These are phyloP conservation scores for Myopa testacea DNA, from an alignment of 2,888 invertebrate genomes.

Conservation along the genomic window DNA sequence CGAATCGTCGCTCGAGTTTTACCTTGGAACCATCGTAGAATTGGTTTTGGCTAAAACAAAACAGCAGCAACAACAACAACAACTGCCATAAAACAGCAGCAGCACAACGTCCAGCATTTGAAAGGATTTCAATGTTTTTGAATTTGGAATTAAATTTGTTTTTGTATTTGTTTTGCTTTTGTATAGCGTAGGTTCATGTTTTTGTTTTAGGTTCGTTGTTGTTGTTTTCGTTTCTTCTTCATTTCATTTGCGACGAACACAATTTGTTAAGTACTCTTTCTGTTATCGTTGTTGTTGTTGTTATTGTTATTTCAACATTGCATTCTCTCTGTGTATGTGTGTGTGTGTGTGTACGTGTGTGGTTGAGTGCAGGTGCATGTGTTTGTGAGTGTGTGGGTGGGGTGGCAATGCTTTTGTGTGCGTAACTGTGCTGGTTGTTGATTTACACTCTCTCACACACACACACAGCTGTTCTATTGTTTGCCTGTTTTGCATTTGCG, in stretches of 20 bases:
- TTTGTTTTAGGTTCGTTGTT: slow-evolving; percentile 19
- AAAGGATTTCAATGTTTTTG: slow-evolving; percentile 39
- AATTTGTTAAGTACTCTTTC: background rate
- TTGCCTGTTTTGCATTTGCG: background rate
- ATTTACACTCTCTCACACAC: slow-evolving; percentile 5
- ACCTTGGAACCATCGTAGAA: background rate
- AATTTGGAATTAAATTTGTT: slow-evolving; percentile 35
- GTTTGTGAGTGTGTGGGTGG: slow-evolving; percentile 7
- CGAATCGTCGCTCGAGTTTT: background rate
- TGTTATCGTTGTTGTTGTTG: slow-evolving; percentile 6
- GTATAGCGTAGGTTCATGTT: background rate
- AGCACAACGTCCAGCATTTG: slow-evolving; percentile 11
- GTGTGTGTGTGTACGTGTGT: slow-evolving; percentile 9
- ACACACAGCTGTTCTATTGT: background rate
- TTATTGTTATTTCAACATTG: background rate
- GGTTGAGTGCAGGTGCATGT: slow-evolving; percentile 20
- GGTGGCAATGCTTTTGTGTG: background rate
- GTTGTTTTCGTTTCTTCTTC: slow-evolving; percentile 2
- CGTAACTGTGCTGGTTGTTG: background rate
- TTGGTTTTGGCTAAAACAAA: background rate
- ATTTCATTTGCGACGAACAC: background rate
- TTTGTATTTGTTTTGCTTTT: slow-evolving; percentile 21
- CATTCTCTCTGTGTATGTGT: background rate
- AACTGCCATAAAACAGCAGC: background rate
- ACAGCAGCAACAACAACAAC: slow-evolving; percentile 10